These are phyloP conservation scores for Chrysodeixis includens DNA, from an alignment of 2,888 invertebrate genomes.

Conservation along the genomic window DNA sequence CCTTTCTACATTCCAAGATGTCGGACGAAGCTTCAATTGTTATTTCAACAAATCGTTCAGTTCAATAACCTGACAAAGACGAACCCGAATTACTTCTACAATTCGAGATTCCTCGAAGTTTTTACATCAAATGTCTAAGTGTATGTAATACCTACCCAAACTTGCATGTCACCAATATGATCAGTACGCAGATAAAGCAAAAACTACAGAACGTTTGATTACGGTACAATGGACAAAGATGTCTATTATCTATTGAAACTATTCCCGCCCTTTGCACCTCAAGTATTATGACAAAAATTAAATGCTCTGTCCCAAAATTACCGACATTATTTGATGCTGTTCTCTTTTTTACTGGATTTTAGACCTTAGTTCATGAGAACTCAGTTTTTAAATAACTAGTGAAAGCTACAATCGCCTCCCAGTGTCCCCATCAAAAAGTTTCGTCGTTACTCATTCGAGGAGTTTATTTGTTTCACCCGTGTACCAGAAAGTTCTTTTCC, in stretches of 20 bases:
- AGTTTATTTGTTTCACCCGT: constrained; percentile 69
- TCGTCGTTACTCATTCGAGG: constrained; percentile 60
- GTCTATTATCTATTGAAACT: too few relatives aligned
- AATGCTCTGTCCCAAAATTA: too few relatives aligned
- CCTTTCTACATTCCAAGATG: neutral
- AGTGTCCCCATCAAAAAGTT: constrained; percentile 61
- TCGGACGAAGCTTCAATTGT: neutral
- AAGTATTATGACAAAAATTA: too few relatives aligned
- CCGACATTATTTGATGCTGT: too few relatives aligned
- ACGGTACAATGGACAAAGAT: too few relatives aligned
- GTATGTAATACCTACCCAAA: too few relatives aligned
- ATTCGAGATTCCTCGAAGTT: neutral
- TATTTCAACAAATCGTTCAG: neutral
- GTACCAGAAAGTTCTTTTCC: constrained; percentile 59
- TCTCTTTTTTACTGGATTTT: too few relatives aligned
- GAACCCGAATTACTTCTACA: neutral
- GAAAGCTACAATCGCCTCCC: neutral
- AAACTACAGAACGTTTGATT: too few relatives aligned
- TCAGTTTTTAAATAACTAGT: neutral
- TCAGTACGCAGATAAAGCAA: neutral
- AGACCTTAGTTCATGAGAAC: neutral
- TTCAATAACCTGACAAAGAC: neutral
- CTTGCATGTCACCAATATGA: neutral
- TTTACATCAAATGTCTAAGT: constrained; percentile 4
- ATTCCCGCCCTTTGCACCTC: too few relatives aligned